phyloP scores from a whole-genome alignment of 1,140 invertebrate species.

The Copidosoma floridanum region DNA sequence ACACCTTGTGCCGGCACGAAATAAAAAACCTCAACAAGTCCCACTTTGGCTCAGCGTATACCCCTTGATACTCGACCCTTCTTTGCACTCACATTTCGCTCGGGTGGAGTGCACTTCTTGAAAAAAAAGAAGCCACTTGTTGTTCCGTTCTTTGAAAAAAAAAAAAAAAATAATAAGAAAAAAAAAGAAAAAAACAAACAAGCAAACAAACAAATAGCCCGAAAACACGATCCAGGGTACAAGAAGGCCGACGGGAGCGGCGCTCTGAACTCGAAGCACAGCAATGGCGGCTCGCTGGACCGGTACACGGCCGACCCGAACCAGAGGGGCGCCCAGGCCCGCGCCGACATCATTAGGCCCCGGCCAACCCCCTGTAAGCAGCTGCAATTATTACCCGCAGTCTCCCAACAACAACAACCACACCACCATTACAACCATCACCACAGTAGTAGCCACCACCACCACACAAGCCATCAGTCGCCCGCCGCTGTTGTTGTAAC shows the following conservation, averaged over 20 bases:
- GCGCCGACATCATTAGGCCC: constrained; percentile 70
- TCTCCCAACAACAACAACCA: not conserved
- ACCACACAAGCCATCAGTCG: too few relatives aligned
- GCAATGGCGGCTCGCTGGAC: constrained; percentile 69
- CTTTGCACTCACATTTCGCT: not conserved
- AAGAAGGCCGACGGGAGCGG: constrained; percentile 64
- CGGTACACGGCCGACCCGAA: constrained; percentile 78
- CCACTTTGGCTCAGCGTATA: too few relatives aligned
- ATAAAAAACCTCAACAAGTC: too few relatives aligned
- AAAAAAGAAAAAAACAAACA: not conserved
- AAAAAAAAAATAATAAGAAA: too few relatives aligned
- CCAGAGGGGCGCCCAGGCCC: constrained; percentile 60
- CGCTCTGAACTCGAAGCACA: constrained; percentile 63
- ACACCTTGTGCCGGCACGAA: too few relatives aligned
- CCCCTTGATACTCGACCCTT: not conserved
- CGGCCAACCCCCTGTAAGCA: constrained; percentile 68
- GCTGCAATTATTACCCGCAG: constrained; percentile 8
- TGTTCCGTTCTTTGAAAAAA: not conserved
- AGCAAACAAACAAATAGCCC: not conserved
- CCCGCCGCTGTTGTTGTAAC: constrained; percentile 49
- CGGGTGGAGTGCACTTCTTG: not conserved
- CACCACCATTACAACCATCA: too few relatives aligned
- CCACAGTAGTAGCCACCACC: too few relatives aligned
- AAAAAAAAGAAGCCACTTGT: not conserved
- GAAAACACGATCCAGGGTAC: constrained; percentile 63